phyloP scores from a whole-genome alignment of 1,140 invertebrate genomes.

The Patella vulgata region DNA sequence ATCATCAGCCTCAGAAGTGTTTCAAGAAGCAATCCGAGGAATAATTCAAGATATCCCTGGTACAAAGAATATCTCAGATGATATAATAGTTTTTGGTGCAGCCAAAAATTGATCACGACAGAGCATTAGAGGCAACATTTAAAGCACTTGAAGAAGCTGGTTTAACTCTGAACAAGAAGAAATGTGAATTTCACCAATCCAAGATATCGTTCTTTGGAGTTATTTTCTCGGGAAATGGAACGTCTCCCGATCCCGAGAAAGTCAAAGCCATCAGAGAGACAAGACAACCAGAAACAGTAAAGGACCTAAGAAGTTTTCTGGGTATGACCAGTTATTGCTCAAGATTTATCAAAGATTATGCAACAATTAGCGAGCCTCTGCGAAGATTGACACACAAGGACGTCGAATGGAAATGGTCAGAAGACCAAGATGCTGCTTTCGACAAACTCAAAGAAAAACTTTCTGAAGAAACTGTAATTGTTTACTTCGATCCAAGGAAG shows the following conservation, averaged over 20 bases:
- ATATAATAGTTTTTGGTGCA: too few species aligned
- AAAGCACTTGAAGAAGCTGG: not conserved
- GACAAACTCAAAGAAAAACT: not conserved
- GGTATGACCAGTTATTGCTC: constrained; percentile 13
- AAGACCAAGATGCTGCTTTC: not conserved
- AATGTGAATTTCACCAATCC: constrained; percentile 1
- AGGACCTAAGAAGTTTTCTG: constrained; percentile 2
- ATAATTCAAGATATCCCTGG: not conserved
- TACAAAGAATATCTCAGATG: not conserved
- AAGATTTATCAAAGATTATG: too few species aligned
- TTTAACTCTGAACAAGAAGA: constrained; percentile 1
- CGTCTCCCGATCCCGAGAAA: not conserved
- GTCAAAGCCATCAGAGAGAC: not conserved
- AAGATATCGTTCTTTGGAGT: constrained; percentile 4
- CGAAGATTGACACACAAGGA: not conserved
- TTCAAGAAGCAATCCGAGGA: constrained; percentile 20
- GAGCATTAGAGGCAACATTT: not conserved
- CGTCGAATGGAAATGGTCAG: not conserved
- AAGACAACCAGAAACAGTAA: not conserved
- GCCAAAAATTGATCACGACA: not conserved
- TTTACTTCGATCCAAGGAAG: constrained; percentile 6
- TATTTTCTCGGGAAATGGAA: constrained; percentile 3
- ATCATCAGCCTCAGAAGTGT: constrained; percentile 31
- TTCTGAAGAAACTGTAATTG: not conserved
- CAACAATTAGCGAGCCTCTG: not conserved